These are phyloP conservation scores for rabbit (Oryctolagus cuniculus) DNA, from an alignment of 2,113 vertebrate species.

Conservation along the genomic window mOryCun1.1 NC_091433.1:147121501-147122000, in stretches of 20 bases:
- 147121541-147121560: constrained; percentile 19
- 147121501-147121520: constrained; percentile 49
- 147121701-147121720: constrained; percentile 23
- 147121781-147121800: constrained; percentile 60
- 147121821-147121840: constrained; percentile 50
- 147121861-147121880: constrained; percentile 52
- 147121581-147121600: constrained; percentile 46
- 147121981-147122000: constrained; percentile 22
- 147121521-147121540: neutral
- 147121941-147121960: constrained; percentile 41
- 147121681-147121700: constrained; percentile 50
- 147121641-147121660: neutral
- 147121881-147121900: constrained; percentile 44
- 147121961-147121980: neutral
- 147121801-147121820: constrained; percentile 39
- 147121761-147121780: constrained; percentile 47
- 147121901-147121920: neutral
- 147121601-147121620: constrained; percentile 46
- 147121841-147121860: neutral
- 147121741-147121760: constrained; percentile 51
- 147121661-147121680: neutral
- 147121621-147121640: constrained; percentile 23
- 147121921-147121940: constrained; percentile 60
- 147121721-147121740: constrained; percentile 19
- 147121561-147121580: constrained; percentile 29